A percentile compares a stretch with the other conserved stretches of the same genome.
Evolutionary conservation across 2,888 invertebrate genomes (phyloP).

Genomic region (Idaea biselata): DNA sequence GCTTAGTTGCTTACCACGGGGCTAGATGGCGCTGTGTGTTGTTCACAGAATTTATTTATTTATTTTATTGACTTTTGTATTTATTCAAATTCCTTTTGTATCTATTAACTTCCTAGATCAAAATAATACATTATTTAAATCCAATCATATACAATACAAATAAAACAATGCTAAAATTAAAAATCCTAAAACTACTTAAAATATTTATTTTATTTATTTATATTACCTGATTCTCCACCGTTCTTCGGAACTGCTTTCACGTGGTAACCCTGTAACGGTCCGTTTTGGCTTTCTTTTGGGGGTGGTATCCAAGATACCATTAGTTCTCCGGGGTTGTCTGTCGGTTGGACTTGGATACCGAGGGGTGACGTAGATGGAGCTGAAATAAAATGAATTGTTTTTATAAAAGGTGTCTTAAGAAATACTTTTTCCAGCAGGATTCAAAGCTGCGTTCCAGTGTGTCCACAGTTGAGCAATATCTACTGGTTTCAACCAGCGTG

Average conservation of each 20-base stretch:
- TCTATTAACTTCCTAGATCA: too few relatives aligned
- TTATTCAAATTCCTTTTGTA: too few relatives aligned
- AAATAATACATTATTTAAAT: too few relatives aligned
- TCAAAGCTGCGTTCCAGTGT: neutral
- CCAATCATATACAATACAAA: too few relatives aligned
- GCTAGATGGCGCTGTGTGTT: too few relatives aligned
- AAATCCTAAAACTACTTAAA: too few relatives aligned
- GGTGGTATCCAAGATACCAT: constrained; percentile 67
- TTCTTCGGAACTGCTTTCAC: constrained; percentile 67
- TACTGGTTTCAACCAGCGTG: too few relatives aligned
- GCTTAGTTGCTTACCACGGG: too few relatives aligned
- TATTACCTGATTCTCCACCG: constrained; percentile 55
- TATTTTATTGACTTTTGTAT: too few relatives aligned
- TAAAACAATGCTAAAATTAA: too few relatives aligned
- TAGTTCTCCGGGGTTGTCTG: constrained; percentile 68
- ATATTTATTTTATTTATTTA: neutral
- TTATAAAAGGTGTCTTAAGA: neutral
- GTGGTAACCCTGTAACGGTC: constrained; percentile 67
- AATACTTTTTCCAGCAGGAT: neutral
- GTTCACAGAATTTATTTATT: too few relatives aligned
- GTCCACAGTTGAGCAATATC: too few relatives aligned
- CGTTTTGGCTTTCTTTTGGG: constrained; percentile 63
- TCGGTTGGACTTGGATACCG: constrained; percentile 67
- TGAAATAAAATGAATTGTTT: constrained; percentile 31
- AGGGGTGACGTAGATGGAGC: constrained; percentile 71